Evolutionary conservation across 2,113 vertebrate genomes (phyloP).

Genomic region (Nettapus auritus): DNA sequence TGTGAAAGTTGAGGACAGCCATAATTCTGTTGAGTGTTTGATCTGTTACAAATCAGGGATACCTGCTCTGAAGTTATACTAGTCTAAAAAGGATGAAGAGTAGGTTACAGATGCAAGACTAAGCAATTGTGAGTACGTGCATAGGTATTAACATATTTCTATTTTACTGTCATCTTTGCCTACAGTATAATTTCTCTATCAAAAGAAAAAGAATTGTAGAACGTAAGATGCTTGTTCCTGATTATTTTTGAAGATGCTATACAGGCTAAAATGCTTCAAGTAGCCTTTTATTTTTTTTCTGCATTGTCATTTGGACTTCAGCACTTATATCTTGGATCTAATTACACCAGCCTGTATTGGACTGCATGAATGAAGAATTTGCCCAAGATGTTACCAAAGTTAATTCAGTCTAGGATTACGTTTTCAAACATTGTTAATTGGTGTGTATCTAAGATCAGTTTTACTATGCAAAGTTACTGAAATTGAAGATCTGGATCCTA

Average conservation of each 20-base stretch:
- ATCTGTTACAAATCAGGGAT: neutral
- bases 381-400: neutral
- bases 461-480: neutral
- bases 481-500: neutral
- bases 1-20: neutral
- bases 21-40: neutral
- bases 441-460: neutral
- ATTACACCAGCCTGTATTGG: neutral
- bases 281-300: neutral
- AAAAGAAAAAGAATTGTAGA: neutral
- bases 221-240: neutral
- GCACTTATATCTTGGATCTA: neutral
- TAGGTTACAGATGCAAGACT: neutral
- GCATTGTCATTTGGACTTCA: neutral
- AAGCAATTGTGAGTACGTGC: neutral
- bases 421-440: neutral
- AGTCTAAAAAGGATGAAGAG: neutral
- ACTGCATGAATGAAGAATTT: neutral
- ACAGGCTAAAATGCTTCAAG: neutral
- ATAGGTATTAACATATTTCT: neutral
- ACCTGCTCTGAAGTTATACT: neutral
- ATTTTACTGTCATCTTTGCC: neutral
- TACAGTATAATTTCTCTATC: neutral
- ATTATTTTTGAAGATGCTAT: neutral
- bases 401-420: neutral